A percentile compares a stretch with the other conserved stretches of the same genome.
Evolutionary conservation across 1,140 invertebrate species (phyloP).

Genomic region (Brevipalpus yothersi): DNA sequence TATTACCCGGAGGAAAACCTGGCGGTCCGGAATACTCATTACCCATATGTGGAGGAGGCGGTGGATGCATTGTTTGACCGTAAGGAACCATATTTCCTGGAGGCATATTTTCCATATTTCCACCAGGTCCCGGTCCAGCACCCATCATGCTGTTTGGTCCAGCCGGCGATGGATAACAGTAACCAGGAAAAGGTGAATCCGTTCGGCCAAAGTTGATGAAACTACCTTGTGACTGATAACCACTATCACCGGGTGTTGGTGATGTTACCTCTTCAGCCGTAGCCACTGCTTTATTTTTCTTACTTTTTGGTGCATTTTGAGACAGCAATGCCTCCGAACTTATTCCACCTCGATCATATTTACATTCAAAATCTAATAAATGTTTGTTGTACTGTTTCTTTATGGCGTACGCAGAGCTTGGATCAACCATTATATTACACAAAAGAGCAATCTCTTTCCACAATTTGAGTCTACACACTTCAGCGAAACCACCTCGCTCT

Average conservation of each 20-base stretch:
- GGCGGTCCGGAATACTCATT: neutral
- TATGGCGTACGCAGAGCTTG: conserved; percentile 83
- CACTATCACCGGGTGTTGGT: neutral
- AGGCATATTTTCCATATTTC: neutral
- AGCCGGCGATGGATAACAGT: neutral
- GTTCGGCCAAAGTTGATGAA: neutral
- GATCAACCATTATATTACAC: conserved; percentile 77
- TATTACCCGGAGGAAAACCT: neutral
- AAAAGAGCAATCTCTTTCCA: conserved; percentile 92
- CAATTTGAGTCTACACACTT: conserved; percentile 91
- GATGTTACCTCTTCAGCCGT: conserved; percentile 7
- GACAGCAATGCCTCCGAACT: conserved; percentile 85
- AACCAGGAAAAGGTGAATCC: neutral
- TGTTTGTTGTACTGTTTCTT: conserved; percentile 95
- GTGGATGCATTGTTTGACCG: neutral
- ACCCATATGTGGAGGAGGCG: neutral
- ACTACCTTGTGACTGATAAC: neutral
- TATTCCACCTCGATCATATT: conserved; percentile 81
- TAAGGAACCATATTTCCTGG: neutral
- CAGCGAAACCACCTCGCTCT: conserved; percentile 85
- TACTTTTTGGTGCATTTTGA: conserved; percentile 30
- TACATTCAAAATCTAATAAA: conserved; percentile 78
- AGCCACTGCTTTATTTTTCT: too few species aligned
- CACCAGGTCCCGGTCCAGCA: neutral
- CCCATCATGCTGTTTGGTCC: neutral